These are phyloP conservation scores for Eira barbara DNA, from an alignment of 2,113 vertebrate species.

Conservation along the genomic window DNA sequence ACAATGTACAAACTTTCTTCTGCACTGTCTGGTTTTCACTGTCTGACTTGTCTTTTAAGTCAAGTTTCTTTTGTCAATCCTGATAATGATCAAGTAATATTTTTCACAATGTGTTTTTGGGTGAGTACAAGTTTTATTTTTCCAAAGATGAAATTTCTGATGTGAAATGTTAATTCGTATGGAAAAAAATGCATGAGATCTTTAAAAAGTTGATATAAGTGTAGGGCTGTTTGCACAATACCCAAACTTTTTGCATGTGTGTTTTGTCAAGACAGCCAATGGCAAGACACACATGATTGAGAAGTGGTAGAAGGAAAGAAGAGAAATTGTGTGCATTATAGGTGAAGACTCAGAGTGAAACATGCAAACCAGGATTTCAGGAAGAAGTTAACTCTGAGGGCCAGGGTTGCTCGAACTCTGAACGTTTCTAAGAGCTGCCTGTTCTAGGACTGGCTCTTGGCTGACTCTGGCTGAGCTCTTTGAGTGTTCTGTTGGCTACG, in stretches of 20 bases:
- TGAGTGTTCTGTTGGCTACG: neutral
- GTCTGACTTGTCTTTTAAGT: neutral
- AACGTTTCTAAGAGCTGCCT: neutral
- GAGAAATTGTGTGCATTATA: neutral
- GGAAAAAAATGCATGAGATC: neutral
- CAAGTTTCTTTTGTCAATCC: neutral
- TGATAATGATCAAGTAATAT: neutral
- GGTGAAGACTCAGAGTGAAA: neutral
- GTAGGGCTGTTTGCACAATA: neutral
- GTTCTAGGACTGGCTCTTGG: neutral
- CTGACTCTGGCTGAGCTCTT: neutral
- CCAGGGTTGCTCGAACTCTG: neutral
- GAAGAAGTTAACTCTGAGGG: rapidly evolving
- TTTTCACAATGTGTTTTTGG: neutral
- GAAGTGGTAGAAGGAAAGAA: neutral
- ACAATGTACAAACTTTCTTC: neutral
- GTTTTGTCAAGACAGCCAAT: neutral
- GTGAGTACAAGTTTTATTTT: neutral
- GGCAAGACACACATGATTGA: neutral
- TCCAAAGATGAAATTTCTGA: neutral
- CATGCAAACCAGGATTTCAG: rapidly evolving
- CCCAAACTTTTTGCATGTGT: neutral
- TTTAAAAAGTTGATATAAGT: neutral
- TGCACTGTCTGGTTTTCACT: rapidly evolving
- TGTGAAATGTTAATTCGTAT: neutral